Evolutionary conservation across 2,113 vertebrate species (phyloP), one percentile per base, ranked within the genome.

Genomic region (Prolemur simus): DNA sequence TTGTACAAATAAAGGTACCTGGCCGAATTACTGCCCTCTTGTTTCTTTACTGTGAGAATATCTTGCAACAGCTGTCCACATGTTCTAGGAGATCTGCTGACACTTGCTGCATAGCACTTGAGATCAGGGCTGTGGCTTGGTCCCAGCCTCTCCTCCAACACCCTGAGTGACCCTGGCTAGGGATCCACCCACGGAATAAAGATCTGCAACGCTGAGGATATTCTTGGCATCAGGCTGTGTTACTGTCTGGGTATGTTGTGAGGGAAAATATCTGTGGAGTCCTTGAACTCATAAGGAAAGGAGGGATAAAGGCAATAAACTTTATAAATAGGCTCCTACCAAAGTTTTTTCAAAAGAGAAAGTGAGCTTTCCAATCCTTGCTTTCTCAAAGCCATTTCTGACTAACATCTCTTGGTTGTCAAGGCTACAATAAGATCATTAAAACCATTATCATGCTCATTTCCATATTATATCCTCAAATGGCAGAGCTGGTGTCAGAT

Each of bases 291-390:
- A 82, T 34, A 47, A 94, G 29, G n/a, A 74, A 52, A 84, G n/a
- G n/a, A 20, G 32, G 8, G 4, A 87, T 66, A 73, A 76, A 66
- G 32, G 54, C 66, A 92, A 86, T 80, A 77, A 77, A 78, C 17
- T 86, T 87, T 52, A 77, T 47, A 89, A 93, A 80, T 60, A 90
- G 73, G 39, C 14, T 94, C 37, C 47, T 82, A 89, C 34, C 39
- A 32, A 95, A 58, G 7, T 84, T 89, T 68, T 95, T 95, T 78
- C 88, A 84, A 85, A 86, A 94, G 85, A 84, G 94, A 91, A 96
- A 92, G 11, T 63, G 14, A 94, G 11, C 23, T 88, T 96, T 93
- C 27, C 60, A 34, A 91, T 32, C 7, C 13, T 91, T 78, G 18
- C n/a, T 95, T 95, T 82, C 66, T 95, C 83, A 94, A 52, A 92